Evolutionary conservation across 2,113 vertebrate species (phyloP).

Genomic region (Poecile atricapillus): DNA sequence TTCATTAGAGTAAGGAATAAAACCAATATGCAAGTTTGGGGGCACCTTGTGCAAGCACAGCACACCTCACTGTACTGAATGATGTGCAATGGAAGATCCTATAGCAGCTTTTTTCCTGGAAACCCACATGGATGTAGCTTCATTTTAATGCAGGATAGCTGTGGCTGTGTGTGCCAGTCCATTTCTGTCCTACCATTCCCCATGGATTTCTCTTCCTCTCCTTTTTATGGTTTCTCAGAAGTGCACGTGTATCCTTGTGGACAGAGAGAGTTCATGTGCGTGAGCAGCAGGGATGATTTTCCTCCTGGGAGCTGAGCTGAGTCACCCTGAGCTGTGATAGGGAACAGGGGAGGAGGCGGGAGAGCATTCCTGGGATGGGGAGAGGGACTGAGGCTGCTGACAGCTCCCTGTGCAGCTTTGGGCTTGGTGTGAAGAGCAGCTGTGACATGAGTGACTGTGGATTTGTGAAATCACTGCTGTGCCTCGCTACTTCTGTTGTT

Average conservation of each 20-base stretch:
- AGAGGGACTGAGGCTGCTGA: neutral
- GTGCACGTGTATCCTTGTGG: neutral
- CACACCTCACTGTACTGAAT: neutral
- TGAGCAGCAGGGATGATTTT: neutral
- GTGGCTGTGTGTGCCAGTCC: neutral
- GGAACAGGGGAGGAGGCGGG: neutral
- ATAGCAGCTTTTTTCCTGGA: neutral
- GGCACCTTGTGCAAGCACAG: neutral
- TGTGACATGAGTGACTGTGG: neutral
- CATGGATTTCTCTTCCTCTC: neutral
- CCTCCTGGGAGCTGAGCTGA: neutral
- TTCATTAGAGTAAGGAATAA: neutral
- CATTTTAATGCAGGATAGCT: neutral
- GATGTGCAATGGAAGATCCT: neutral
- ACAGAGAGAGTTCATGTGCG: accelerated
- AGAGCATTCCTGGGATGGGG: neutral
- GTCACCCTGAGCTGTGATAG: neutral
- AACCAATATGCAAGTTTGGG: neutral
- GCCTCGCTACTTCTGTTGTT: neutral
- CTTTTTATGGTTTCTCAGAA: neutral
- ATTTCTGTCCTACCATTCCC: neutral
- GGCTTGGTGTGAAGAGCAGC: accelerated
- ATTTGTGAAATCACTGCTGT: neutral
- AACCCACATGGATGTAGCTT: neutral
- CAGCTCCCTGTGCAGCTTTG: neutral